Base-by-base conservation (phyloP, 2,113 vertebrate species). In the Genyomyrus donnyi region DNA sequence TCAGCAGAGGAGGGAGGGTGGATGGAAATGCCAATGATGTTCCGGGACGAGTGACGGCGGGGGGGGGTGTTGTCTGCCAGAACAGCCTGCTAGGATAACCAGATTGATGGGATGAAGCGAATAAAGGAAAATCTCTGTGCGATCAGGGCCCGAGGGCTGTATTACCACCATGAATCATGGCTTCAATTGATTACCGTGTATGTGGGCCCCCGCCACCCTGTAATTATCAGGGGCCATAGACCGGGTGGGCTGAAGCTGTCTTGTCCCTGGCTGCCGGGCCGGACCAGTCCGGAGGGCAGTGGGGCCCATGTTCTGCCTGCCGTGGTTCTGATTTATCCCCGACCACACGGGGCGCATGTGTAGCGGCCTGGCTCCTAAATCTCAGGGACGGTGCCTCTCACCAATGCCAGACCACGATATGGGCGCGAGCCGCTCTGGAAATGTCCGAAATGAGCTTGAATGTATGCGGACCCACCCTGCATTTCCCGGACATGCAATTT, bases 111-210 rank as follows among this genome's bases (percentile, higher is more conserved):
- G 89, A 62, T 48, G 49, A 85, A 48, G 8, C n/a, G 3, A 66
- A 90, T n/a, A 48, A 62, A 35, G 19, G 52, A n/a, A 49, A 86
- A 66, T 85, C 58, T 11, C 83, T 19, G 45, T 62, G 15, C 45
- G 58, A 85, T 88, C 66, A 85, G 85, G 35, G 48, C 48, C 74
- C 10, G 5, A 17, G 5, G 17, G 80, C 70, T 42, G 53, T 21
- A 74, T 85, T 77, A 85, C 77, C 17, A 21, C 27, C 6, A 85
- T 88, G 66, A 88, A 84, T 89, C 70, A 52, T 27, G 35, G 49
- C n/a, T 89, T 19, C 90, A 91, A 89, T 70, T 87, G 52, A 91
- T 90, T 85, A 89, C 66, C 2, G n/a, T 24, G n/a, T 17, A 48
- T 17, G 31, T 6, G 13, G 24, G 46, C 58, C 62, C 27, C 86